Conservation (phyloP, 2,888 invertebrate species). For the Clunio marinus region DNA sequence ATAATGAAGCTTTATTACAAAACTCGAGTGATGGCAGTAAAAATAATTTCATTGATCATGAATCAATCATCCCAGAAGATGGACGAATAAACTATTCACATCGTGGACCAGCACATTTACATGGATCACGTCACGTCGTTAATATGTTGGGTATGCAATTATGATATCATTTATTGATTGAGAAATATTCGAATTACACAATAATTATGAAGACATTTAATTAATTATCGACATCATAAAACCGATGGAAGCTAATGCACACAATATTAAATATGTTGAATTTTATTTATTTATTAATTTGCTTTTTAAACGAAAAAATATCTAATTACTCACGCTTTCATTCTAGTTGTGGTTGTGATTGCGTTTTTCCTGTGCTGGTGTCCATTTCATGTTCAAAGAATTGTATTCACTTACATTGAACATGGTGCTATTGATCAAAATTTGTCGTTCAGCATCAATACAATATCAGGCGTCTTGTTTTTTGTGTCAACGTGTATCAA, state of each 20-base stretch:
- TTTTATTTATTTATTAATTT: background rate
- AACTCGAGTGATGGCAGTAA: slow-evolving; percentile 42
- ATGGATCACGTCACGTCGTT: slow-evolving; percentile 53
- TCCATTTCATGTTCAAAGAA: slow-evolving; percentile 88
- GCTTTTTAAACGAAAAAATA: background rate
- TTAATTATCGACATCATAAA: no score
- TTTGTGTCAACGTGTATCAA: slow-evolving; percentile 90
- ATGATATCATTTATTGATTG: no score
- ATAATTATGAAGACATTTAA: no score
- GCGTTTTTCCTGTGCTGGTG: slow-evolving; percentile 89
- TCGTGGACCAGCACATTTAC: slow-evolving; percentile 46
- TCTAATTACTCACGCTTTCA: slow-evolving; percentile 10
- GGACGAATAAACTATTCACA: slow-evolving; percentile 51
- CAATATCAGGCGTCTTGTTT: slow-evolving; percentile 84
- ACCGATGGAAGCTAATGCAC: no score
- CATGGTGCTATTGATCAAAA: slow-evolving; percentile 29
- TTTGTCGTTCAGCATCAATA: slow-evolving; percentile 57
- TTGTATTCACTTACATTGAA: slow-evolving; percentile 49
- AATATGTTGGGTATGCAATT: slow-evolving; percentile 64
- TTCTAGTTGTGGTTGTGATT: slow-evolving; percentile 79
- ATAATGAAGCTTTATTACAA: slow-evolving; percentile 20
- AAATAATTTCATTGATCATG: slow-evolving; percentile 40
- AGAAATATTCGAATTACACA: no score
- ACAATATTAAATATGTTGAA: no score
- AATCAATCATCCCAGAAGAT: slow-evolving; percentile 43